phyloP scores from a whole-genome alignment of 2,113 vertebrate genomes.

The Eurypyga helias region DNA sequence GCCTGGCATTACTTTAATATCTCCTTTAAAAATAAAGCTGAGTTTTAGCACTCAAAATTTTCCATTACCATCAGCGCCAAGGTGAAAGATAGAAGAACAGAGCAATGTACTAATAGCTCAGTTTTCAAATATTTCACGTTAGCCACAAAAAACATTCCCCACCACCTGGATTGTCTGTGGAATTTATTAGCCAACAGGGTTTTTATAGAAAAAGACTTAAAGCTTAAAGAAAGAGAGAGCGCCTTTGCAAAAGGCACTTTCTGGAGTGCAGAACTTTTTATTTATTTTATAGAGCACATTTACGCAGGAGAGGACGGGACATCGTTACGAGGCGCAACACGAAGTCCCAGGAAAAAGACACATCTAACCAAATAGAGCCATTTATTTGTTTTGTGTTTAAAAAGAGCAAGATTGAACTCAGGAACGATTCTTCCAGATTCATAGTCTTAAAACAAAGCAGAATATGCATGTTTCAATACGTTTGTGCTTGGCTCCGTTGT shows the following conservation, averaged over 20 bases:
- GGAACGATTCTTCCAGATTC: not conserved
- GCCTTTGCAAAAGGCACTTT: not conserved
- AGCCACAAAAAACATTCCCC: not conserved
- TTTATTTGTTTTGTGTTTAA: constrained; percentile 11
- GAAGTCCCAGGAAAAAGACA: not conserved
- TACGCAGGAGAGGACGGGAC: not conserved
- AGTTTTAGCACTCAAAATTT: not conserved
- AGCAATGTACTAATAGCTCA: not conserved
- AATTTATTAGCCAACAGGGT: constrained; percentile 17
- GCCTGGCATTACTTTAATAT: not conserved
- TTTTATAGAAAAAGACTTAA: not conserved
- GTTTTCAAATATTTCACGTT: not conserved
- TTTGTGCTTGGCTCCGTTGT: not conserved
- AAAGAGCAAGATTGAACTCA: not conserved
- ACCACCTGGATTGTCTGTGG: not conserved
- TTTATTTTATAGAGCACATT: constrained; percentile 21
- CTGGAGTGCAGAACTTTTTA: not conserved
- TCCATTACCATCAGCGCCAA: not conserved
- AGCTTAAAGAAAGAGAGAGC: not conserved
- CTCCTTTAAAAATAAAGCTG: not conserved
- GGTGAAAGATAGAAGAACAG: not conserved
- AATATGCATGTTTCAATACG: not conserved
- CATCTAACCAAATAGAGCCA: not conserved
- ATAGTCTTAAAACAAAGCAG: not conserved
- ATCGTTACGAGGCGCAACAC: fast-evolving